Base-by-base conservation (phyloP, 53 echinoderm and acorn worm genomes). In the Pentamera pediparva region DNA sequence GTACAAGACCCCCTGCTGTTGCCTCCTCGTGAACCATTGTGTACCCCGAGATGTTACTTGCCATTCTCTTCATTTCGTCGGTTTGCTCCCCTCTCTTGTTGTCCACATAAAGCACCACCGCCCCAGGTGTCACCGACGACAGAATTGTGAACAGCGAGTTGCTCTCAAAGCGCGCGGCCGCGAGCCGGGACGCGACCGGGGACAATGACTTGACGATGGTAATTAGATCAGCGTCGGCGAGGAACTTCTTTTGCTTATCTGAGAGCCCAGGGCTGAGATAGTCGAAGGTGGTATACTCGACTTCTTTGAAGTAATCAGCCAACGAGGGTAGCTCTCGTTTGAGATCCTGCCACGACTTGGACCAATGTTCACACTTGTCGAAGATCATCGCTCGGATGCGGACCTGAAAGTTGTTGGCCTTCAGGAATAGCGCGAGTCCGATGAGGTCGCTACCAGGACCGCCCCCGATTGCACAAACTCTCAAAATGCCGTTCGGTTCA, bases 391-490 rank as follows among this genome's bases (percentile, higher is more conserved):
- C 54, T 4, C 37, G 19, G 5, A 72, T 72, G 9, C 54, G 51
- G 21, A 51, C 36, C 9, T 9, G 35, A 32, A 32, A 54, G 1
- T n/a, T 2, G 10, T 53, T 72, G 18, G 52, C 52, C 11, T 54
- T 47, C 7, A 72, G 35, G 17, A 70, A 70, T 20, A 70, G n/a
- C 6, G 52, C 52, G 11, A 70, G 70, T 32, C 70, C 70, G 17
- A 70, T 51, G 3, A 70, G 70, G 35, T 70, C 70, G 22, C 70
- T 70, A 7, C 70, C 70, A 5, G 70, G 70, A 2, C 70, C 70
- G n/a, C 70, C 70, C 13, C 70, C 70, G 19, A 70, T 49, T 15
- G 50, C 30, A 49, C 70, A 70, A 18, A 70, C 52, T 15, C n/a
- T 51, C 5, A 70, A 19, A 10, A 70, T 21, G 12, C 70, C 49